Conservation (phyloP, 2,888 invertebrate species). For the Aromia moschata region DNA sequence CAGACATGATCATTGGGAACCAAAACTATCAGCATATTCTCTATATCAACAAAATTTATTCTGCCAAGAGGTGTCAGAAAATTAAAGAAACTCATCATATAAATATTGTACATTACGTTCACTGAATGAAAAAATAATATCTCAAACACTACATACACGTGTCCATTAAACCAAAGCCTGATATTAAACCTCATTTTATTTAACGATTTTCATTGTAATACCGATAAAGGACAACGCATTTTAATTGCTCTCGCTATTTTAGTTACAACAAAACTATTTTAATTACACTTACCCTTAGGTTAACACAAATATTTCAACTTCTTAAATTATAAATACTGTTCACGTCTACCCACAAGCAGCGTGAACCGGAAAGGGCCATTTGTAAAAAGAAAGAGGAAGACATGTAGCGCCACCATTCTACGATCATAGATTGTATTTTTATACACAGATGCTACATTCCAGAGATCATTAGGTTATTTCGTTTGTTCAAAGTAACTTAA, state of each 20-base stretch:
- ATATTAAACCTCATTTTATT: neutral
- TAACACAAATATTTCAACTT: constrained; percentile 14
- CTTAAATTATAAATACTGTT: constrained; percentile 45
- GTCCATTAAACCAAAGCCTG: neutral
- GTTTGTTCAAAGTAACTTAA: no score
- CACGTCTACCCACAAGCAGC: constrained; percentile 54
- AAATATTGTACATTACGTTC: constrained; percentile 1
- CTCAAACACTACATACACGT: no score
- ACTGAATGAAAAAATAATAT: neutral
- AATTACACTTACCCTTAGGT: constrained; percentile 7
- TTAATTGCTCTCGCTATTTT: no score
- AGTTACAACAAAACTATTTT: neutral
- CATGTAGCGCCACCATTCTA: constrained; percentile 27
- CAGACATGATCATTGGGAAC: no score
- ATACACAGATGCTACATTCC: no score
- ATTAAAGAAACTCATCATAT: constrained; percentile 51
- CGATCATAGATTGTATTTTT: no score
- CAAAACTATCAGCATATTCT: no score
- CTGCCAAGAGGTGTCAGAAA: constrained; percentile 63
- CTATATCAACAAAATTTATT: constrained; percentile 55
- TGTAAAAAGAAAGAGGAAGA: constrained; percentile 40
- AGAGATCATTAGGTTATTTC: no score
- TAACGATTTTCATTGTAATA: neutral
- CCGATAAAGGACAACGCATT: neutral
- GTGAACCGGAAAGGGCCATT: constrained; percentile 65